Base-by-base conservation (phyloP, 2,797 vertebrate genomes). In the Picus viridis region DNA sequence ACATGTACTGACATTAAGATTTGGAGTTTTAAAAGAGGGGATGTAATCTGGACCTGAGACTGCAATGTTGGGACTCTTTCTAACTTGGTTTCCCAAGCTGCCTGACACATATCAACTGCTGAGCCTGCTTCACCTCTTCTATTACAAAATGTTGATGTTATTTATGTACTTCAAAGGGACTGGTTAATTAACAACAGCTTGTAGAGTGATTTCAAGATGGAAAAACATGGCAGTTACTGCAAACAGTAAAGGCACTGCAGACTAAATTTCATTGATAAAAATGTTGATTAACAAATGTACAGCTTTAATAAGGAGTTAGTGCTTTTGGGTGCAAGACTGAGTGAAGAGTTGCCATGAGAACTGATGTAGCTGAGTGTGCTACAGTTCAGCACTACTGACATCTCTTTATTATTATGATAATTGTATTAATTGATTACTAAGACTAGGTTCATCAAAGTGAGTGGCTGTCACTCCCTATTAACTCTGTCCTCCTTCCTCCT, bases 121-220 rank as follows among this genome's bases (percentile, higher is more conserved):
- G 29, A 89, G 67, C 56, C 56, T 92, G 36, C 67, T 74, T 94
- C 69, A 85, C 79, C 82, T 93, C 77, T 74, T 83, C 67, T 72
- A 11, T 76, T 83, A 63, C 61, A 73, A 96, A 81, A 76, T 72
- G 58, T 71, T 89, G 77, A 47, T 88, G 58, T 63, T 96, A 87
- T 90, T 94, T 94, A 65, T 1, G 0, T 72, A 77, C 69, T 94
- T 89, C 79, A 83, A 77, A 88, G 94, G 63, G 56, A 78, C n/a
- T 76, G 54, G 58, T 94, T 96, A 96, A 94, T 93, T 94, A 92
- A 92, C 53, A 89, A 89, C 90, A 95, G 78, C 84, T 87, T 90
- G 78, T 83, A 81, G 76, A 87, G 88, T 81, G 47, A 75, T 94
- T 96, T 94, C 72, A 93, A 85, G 90, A 80, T 83, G 59, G 88